phyloP scores from a whole-genome alignment of 2,888 invertebrate species.

The Morpho helenor region DNA sequence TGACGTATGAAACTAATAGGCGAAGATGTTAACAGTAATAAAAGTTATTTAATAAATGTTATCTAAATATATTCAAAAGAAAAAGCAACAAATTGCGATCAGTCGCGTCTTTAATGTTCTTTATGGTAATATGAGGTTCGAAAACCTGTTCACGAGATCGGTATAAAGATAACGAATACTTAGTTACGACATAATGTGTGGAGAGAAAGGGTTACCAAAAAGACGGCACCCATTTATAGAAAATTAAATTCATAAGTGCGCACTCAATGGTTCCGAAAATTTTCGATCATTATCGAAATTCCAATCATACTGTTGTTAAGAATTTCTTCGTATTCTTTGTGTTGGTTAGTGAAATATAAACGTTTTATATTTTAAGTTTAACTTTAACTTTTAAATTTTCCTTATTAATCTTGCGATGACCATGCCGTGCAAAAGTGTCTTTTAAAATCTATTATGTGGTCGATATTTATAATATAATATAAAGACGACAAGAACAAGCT shows the following conservation, averaged over 20 bases:
- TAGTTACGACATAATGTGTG: constrained; percentile 23
- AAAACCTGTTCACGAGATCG: constrained; percentile 23
- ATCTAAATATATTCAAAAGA: constrained; percentile 13
- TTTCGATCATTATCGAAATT: constrained; percentile 11
- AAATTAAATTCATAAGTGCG: constrained; percentile 4
- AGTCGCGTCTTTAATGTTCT: constrained; percentile 15
- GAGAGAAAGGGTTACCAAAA: constrained; percentile 17
- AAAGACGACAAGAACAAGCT: too few relatives aligned
- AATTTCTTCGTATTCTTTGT: too few relatives aligned
- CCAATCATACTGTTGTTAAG: neutral
- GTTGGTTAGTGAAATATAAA: too few relatives aligned
- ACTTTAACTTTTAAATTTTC: too few relatives aligned
- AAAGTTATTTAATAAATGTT: constrained; percentile 10
- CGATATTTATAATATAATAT: too few relatives aligned
- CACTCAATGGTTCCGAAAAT: constrained; percentile 7
- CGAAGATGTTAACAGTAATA: too few relatives aligned
- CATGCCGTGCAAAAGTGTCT: too few relatives aligned
- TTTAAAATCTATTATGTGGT: too few relatives aligned
- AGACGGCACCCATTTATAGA: constrained; percentile 9
- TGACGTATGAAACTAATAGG: neutral
- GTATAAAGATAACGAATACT: constrained; percentile 20
- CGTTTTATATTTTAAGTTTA: too few relatives aligned
- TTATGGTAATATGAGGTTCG: constrained; percentile 22
- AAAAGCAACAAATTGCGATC: constrained; percentile 23
- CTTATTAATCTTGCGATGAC: too few relatives aligned